Base-by-base conservation (phyloP, 2,797 vertebrate species). In the Gallinago solitaria region DNA sequence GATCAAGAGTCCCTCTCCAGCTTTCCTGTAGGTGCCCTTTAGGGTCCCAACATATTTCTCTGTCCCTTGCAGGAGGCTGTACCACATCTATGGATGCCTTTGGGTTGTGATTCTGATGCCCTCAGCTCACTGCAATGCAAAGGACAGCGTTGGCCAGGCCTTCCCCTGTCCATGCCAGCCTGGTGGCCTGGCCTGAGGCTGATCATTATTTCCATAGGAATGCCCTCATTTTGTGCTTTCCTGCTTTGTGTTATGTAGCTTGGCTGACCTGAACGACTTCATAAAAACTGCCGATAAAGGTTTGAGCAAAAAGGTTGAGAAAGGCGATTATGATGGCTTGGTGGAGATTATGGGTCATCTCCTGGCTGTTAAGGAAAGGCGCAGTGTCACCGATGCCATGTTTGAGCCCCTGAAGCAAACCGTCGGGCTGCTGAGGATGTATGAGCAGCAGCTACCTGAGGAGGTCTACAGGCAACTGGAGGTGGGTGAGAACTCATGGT, bases 361-460 rank as follows among this genome's bases (percentile, higher is more conserved):
- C 39, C 94, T 99, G 98, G 98, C 99, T 0, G 96, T 99, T 32
- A 99, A 99, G 94, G 99, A 99, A 59, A 98, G 98, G 41, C 99
- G 98, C 50, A 96, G 71, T 35, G 93, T 83, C 92, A 98, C 99
- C 0, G 98, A 99, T 70, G 98, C 98, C 93, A 99, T 99, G 98
- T 99, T 99, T 95, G 99, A 99, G 93, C 99, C 99, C 17, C 96
- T 99, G 87, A 98, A 98, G 88, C 98, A 99, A 91, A 99, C 99
- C 30, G 98, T 99, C 2, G 98, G 99, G 54, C 97, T 99, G 70
- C 98, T 99, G 94, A 99, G 98, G 96, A 94, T 93, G 5, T 99
- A 99, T 2, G 98, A 99, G 63, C 99, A 99, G 90, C 98, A 99
- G 60, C 96, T 99, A 64, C 98, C 99, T 0, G 98, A 98, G 24